Conservation (phyloP, 2,113 vertebrate species). For the Hydrolagus affinis region DNA sequence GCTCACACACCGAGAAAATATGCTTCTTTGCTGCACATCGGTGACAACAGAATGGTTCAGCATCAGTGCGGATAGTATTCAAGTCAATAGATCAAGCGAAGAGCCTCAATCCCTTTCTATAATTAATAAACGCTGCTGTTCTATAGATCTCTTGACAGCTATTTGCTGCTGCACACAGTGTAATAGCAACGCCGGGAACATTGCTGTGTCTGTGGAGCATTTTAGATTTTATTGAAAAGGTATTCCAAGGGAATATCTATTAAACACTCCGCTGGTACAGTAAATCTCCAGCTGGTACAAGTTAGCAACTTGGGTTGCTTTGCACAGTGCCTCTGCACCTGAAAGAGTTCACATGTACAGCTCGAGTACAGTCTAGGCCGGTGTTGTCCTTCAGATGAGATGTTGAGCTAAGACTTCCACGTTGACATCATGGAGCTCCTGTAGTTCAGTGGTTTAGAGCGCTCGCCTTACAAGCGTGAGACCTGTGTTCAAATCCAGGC, state of each 20-base stretch:
- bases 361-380: no score
- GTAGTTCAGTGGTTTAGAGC: no score
- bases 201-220: background rate
- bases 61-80: background rate
- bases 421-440: no score
- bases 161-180: background rate
- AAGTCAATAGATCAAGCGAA: background rate
- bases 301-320: background rate
- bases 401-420: no score
- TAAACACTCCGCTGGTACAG: background rate
- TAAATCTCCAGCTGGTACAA: background rate
- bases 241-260: background rate
- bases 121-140: background rate
- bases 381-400: no score
- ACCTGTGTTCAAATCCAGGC: no score
- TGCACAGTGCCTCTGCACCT: no score
- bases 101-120: background rate
- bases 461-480: no score
- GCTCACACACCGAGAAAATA: no score
- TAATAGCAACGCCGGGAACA: background rate
- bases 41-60: background rate
- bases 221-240: background rate
- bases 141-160: background rate
- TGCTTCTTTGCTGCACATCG: no score
- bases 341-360: no score